phyloP scores from a whole-genome alignment of 2,797 vertebrate genomes.

The Megaceryle alcyon region DNA sequence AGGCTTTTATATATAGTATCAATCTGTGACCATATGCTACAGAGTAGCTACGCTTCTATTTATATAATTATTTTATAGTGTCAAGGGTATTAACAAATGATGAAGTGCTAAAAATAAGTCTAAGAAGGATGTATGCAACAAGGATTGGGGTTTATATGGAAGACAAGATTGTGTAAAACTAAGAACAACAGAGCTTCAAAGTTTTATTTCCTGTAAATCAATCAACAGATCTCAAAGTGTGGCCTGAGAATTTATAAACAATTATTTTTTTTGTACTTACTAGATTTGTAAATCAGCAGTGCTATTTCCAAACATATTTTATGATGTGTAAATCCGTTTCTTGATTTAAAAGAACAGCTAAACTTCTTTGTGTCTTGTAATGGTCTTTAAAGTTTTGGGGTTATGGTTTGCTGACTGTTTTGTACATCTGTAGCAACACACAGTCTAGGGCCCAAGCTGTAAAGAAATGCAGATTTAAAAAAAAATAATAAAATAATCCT shows the following conservation, averaged over 20 bases:
- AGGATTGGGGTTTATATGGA: not conserved
- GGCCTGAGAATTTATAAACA: not conserved
- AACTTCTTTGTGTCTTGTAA: not conserved
- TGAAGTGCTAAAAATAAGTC: not conserved
- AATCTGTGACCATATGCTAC: not conserved
- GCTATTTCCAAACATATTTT: not conserved
- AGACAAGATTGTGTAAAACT: not conserved
- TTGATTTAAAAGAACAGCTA: not conserved
- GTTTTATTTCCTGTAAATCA: not conserved
- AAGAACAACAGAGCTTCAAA: not conserved
- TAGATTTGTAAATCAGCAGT: not conserved
- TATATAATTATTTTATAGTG: not conserved
- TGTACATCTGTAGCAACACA: not conserved
- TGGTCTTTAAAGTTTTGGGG: not conserved
- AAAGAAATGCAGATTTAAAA: conserved; percentile 27
- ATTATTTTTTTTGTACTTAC: not conserved
- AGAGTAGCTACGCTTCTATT: not conserved
- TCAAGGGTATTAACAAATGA: not conserved
- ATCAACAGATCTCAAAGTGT: not conserved
- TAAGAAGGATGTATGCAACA: not conserved
- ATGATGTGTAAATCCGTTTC: not conserved
- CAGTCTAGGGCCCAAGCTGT: not conserved
- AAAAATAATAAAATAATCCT: not conserved
- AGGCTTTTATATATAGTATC: not conserved
- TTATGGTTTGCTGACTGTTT: not conserved